Evolutionary conservation across 1,140 invertebrate genomes (phyloP), one percentile per base, ranked within the genome.

Genomic region (Ostrea denselamellosa): DNA sequence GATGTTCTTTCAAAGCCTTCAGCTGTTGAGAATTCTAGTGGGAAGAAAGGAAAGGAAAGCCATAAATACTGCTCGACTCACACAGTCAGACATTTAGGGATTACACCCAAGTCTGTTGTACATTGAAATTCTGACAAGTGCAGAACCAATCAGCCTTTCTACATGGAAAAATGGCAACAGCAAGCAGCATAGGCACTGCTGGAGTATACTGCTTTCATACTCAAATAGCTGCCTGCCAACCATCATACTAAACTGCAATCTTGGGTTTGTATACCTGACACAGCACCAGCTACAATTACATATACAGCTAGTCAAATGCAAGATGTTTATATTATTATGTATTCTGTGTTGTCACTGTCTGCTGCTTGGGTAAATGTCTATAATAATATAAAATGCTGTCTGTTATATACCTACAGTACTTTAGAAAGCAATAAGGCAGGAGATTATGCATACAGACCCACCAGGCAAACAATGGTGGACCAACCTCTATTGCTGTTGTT

Each of bases 1-100:
- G 56, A 51, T 87, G 86, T 53, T 83, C 25, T 83, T 87, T 87
- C 10, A 87, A 25, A 51, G 77, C 56, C 82, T 84, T 84, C 56
- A 87, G 62, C 52, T 87, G 86, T 25, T 87, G 56, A 34, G 68
- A 22, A 77, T 77, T 77, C 68, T 77, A 34, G 25, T 62, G 68
- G 28, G 68, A 77, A 77, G 68, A 77, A 77, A 77, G 68, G 25
- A 77, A 77, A 77, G 68, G 68, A 71, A 71, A 77, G 68, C 68
- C 68, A 77, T 77, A 25, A 77, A 77, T 28, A 77, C 68, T 77
- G 68, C 22, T 10, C 34, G 3, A 71, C 17, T 19, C 34, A 71
- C 17, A 19, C 34, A 19, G 17, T 19, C n/a, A n/a, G 56, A 62
- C 56, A 19, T 19, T 19, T 0, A 62, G 17, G 14, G 17, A 44